Evolutionary conservation across 1,140 invertebrate genomes (phyloP), one percentile per base, ranked within the genome.

Genomic region (Diabrotica virgifera): DNA sequence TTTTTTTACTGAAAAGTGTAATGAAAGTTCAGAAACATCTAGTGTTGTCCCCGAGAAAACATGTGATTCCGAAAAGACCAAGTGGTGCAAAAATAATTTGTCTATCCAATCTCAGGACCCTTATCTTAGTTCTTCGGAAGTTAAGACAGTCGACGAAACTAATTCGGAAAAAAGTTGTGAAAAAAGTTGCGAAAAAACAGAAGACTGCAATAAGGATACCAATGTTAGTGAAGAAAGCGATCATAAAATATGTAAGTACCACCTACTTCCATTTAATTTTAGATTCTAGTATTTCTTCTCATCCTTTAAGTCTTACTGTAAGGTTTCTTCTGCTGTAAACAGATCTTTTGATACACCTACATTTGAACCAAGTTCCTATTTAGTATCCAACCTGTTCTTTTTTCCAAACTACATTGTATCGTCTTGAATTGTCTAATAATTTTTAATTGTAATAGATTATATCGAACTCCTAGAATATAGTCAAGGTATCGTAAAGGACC

Each of bases 91-190:
- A 71, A 53, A 52, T 61, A 63, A 64, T 52, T 14, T 36, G 11
- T 5, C 24, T 6, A 13, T 59, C 50, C 24, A 65, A 60, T 52
- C 54, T 40, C 52, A 67, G 67, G 11, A 74, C 69, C 55, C 70
- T 60, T 61, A 70, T 70, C 24, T 24, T 62, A 72, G 62, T 51
- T 69, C 66, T 7, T 73, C 72, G 50, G 72, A 78, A 52, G 46
- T 75, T 11, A 73, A 76, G 51, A 74, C 77, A 24, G 76, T 73
- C 8, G 74, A 73, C 65, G 73, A 71, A 50, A 73, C 70, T 68
- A 46, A 10, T 46, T 59, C 77, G 10, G 74, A 76, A 62, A 72
- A 64, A 60, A 51, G 35, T 66, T 67, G 65, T 69, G 70, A 72
- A 59, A 72, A 68, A 63, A 65, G 68, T 8, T 53, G 8, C 52